Evolutionary conservation across 2,113 vertebrate genomes (phyloP).

Genomic region (Morone chrysops): DNA sequence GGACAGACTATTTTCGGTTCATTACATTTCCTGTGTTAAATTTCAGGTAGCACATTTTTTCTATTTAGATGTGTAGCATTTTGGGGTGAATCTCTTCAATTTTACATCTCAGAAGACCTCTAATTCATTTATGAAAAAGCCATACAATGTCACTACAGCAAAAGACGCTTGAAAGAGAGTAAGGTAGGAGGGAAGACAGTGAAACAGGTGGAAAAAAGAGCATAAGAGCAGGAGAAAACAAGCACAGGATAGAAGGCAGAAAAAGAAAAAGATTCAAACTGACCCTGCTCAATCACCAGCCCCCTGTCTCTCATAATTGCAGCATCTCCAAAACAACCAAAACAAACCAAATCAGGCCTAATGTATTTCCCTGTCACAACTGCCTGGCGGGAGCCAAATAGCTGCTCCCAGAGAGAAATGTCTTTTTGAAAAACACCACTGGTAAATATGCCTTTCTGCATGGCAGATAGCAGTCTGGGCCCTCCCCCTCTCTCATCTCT

Average conservation of each 20-base stretch:
- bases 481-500: slow-evolving; percentile 46
- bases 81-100: background rate
- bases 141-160: background rate
- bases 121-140: slow-evolving; percentile 5
- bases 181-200: background rate
- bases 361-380: slow-evolving; percentile 76
- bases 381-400: slow-evolving; percentile 78
- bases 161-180: background rate
- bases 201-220: slow-evolving; percentile 34
- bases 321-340: slow-evolving; percentile 72
- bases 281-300: slow-evolving; percentile 53
- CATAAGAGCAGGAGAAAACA: slow-evolving; percentile 1
- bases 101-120: background rate
- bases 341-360: slow-evolving; percentile 75
- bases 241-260: slow-evolving; percentile 4
- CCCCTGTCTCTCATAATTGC: slow-evolving; percentile 76
- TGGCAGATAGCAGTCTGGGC: slow-evolving; percentile 67
- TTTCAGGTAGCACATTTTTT: background rate
- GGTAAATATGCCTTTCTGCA: slow-evolving; percentile 74
- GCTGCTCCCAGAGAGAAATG: slow-evolving; percentile 68
- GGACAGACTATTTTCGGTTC: background rate
- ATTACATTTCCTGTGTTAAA: background rate
- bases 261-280: slow-evolving; percentile 34
- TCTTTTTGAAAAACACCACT: slow-evolving; percentile 75
- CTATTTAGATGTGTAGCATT: background rate